Evolutionary conservation across 2,888 invertebrate species (phyloP).

Genomic region (Dryobotodes eremita): DNA sequence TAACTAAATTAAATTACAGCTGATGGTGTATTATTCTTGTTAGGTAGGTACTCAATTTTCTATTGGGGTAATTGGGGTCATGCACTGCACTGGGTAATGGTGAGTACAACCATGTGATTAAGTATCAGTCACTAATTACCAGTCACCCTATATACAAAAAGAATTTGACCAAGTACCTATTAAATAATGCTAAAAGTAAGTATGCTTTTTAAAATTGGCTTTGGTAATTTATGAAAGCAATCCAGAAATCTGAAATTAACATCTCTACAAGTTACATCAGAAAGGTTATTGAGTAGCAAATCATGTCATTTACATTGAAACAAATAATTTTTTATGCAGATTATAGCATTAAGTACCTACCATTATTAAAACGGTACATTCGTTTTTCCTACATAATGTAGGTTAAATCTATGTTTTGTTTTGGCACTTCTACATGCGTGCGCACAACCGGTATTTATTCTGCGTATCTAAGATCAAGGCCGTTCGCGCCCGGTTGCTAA

Average conservation of each 20-base stretch:
- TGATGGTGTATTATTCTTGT: too few species aligned
- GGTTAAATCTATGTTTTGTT: conserved; percentile 23
- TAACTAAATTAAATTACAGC: too few species aligned
- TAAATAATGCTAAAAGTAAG: background rate
- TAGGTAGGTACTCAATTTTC: too few species aligned
- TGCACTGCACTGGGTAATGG: too few species aligned
- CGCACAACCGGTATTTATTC: conserved; percentile 31
- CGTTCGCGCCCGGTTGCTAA: conserved; percentile 27
- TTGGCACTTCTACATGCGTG: conserved; percentile 20
- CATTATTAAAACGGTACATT: background rate
- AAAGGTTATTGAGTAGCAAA: background rate
- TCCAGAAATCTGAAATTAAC: background rate
- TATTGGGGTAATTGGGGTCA: too few species aligned
- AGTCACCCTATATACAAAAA: background rate
- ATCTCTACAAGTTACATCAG: background rate
- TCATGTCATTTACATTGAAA: background rate
- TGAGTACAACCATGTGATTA: too few species aligned
- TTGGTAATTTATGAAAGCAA: background rate
- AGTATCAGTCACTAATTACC: too few species aligned
- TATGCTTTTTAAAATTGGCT: background rate
- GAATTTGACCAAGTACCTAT: too few species aligned
- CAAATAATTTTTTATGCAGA: too few species aligned
- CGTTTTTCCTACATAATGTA: background rate
- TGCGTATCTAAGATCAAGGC: conserved; percentile 46
- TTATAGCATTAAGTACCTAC: background rate